Percentiles rank a stretch among this genome's conserved stretches.
Evolutionary conservation across 92 coral and sea anemone species (phyloP).

Genomic region (Zoanthus sociatus): DNA sequence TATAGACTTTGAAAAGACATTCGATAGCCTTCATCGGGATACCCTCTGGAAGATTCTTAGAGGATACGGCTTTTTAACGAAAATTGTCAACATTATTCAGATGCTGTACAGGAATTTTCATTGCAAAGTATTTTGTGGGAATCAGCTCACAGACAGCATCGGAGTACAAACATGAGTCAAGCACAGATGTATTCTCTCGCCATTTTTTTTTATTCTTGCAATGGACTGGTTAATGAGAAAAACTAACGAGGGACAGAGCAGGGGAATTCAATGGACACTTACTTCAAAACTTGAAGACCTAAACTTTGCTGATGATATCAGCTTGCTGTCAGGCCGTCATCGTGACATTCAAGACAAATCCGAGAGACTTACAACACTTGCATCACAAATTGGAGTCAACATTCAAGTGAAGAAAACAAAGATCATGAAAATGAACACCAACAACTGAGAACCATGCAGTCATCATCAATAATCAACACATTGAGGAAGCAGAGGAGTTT

Average conservation of each 20-base stretch:
- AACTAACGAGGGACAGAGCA: not conserved
- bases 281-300: not conserved
- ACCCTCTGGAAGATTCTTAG: too few relatives aligned
- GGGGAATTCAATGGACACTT: not conserved
- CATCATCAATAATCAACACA: not conserved
- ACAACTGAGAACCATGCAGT: not conserved
- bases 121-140: not conserved
- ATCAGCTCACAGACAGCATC: not conserved
- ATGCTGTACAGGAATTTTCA: not conserved
- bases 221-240: not conserved
- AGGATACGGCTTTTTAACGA: too few relatives aligned
- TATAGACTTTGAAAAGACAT: not conserved
- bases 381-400: not conserved
- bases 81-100: too few relatives aligned
- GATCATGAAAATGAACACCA: not conserved
- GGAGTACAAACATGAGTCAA: not conserved
- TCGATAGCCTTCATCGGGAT: too few relatives aligned
- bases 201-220: not conserved
- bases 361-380: not conserved
- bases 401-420: constrained; percentile 1
- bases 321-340: not conserved
- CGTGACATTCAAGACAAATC: not conserved
- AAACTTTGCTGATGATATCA: not conserved
- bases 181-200: not conserved
- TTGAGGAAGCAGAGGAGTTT: not conserved